phyloP scores from a whole-genome alignment of 1,140 invertebrate species.

The Trigoniulus corallinus region DNA sequence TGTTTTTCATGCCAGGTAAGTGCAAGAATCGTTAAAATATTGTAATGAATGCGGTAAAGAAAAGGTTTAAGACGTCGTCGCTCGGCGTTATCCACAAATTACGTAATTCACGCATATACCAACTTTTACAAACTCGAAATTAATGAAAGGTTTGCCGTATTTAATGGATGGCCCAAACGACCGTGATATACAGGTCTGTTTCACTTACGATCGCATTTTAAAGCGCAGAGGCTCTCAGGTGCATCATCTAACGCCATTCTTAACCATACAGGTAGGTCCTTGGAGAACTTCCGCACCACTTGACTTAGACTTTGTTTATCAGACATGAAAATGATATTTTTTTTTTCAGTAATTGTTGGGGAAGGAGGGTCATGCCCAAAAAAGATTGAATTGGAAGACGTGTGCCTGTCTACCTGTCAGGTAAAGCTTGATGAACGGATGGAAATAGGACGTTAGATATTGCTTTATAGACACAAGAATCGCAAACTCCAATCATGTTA shows the following conservation, averaged over 20 bases:
- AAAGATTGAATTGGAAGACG: too few species aligned
- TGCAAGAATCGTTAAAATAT: too few species aligned
- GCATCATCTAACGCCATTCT: constrained; percentile 31
- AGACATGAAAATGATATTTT: not conserved
- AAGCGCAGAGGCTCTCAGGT: constrained; percentile 31
- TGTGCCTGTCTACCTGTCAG: constrained; percentile 23
- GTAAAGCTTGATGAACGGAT: constrained; percentile 28
- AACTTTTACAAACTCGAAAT: too few species aligned
- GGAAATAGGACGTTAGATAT: constrained; percentile 33
- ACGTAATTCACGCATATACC: too few species aligned
- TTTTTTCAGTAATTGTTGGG: constrained; percentile 7
- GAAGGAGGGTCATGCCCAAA: not conserved
- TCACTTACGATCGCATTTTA: constrained; percentile 34
- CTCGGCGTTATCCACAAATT: too few species aligned
- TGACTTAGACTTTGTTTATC: constrained; percentile 27
- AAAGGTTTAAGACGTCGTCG: too few species aligned
- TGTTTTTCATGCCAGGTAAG: constrained; percentile 12
- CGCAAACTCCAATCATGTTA: constrained; percentile 34
- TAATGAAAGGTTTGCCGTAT: too few species aligned
- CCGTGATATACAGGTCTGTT: too few species aligned
- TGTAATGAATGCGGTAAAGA: too few species aligned
- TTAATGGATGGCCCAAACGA: too few species aligned
- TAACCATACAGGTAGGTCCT: constrained; percentile 35
- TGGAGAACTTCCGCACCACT: constrained; percentile 37
- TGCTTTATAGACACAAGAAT: constrained; percentile 35